Conservation (phyloP, 1,140 invertebrate genomes). For the Chlorops oryzae region DNA sequence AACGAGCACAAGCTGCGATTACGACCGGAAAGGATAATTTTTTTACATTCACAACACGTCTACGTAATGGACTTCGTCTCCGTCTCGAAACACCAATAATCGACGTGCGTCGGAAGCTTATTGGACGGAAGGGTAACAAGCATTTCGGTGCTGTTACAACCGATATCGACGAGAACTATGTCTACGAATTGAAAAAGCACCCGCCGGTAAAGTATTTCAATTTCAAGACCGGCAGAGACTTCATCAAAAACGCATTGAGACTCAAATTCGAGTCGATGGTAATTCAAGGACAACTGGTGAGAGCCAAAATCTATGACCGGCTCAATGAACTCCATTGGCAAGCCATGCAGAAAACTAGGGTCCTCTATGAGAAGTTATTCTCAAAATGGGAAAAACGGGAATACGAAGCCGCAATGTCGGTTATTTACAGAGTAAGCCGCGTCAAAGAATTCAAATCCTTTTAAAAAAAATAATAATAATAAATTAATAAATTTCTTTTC, state of each 20-base stretch:
- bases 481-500: neutral
- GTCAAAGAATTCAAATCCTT: neutral
- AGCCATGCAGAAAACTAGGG: slow-evolving; percentile 30
- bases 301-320: slow-evolving; percentile 40
- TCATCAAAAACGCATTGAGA: slow-evolving; percentile 36
- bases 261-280: slow-evolving; percentile 40
- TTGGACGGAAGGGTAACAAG: slow-evolving; percentile 23
- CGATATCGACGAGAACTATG: slow-evolving; percentile 43
- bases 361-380: slow-evolving; percentile 34
- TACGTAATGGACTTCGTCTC: slow-evolving; percentile 32
- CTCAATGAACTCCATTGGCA: slow-evolving; percentile 39
- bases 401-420: slow-evolving; percentile 38
- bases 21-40: slow-evolving; percentile 34
- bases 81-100: slow-evolving; percentile 32
- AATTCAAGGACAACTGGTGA: slow-evolving; percentile 40
- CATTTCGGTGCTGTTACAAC: slow-evolving; percentile 32
- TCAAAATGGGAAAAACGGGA: slow-evolving; percentile 42
- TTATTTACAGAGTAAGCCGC: slow-evolving; percentile 30
- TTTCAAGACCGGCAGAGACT: slow-evolving; percentile 29
- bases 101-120: slow-evolving; percentile 23
- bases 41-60: slow-evolving; percentile 34
- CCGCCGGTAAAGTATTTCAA: slow-evolving; percentile 33
- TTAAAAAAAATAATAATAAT: neutral
- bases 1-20: slow-evolving; percentile 30
- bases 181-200: slow-evolving; percentile 36